These are phyloP conservation scores for Catostylus mosaicus DNA, from an alignment of 30 jellyfish, hydroid and myxozoan genomes.

Conservation along the genomic window DNA sequence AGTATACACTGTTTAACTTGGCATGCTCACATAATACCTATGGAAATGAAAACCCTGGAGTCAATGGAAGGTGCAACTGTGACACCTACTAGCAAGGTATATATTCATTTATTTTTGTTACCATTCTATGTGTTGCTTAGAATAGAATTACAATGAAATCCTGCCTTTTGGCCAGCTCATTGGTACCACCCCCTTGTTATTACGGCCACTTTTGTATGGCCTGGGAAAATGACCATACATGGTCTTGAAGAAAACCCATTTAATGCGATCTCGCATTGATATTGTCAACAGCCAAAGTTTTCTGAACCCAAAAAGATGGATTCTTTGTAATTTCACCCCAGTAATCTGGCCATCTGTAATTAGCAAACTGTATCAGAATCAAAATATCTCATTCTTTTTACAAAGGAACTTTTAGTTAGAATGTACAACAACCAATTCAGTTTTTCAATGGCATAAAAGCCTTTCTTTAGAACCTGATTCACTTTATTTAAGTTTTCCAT, in stretches of 20 bases:
- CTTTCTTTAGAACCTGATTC: too few species aligned
- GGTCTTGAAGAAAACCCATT: not conserved
- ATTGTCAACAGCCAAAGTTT: too few species aligned
- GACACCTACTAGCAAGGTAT: conserved; percentile 66
- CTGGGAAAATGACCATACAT: not conserved
- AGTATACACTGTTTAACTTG: not conserved
- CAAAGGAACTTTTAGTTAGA: too few species aligned
- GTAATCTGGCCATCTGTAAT: too few species aligned
- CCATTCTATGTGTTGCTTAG: not conserved
- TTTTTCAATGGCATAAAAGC: too few species aligned
- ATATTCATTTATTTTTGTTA: not conserved
- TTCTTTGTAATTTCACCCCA: too few species aligned
- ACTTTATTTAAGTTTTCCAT: too few species aligned
- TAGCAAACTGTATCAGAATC: too few species aligned
- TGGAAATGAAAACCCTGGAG: conserved; percentile 63
- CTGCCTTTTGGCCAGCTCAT: not conserved
- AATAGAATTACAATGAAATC: too few species aligned
- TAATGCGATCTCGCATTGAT: not conserved
- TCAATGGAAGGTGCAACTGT: conserved; percentile 58
- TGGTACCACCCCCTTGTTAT: not conserved
- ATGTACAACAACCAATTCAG: too few species aligned
- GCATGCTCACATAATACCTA: not conserved
- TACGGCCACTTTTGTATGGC: not conserved
- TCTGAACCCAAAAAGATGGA: too few species aligned
- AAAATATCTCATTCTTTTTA: too few species aligned